phyloP scores from a whole-genome alignment of 2,888 invertebrate genomes.

The Eilema caniola region DNA sequence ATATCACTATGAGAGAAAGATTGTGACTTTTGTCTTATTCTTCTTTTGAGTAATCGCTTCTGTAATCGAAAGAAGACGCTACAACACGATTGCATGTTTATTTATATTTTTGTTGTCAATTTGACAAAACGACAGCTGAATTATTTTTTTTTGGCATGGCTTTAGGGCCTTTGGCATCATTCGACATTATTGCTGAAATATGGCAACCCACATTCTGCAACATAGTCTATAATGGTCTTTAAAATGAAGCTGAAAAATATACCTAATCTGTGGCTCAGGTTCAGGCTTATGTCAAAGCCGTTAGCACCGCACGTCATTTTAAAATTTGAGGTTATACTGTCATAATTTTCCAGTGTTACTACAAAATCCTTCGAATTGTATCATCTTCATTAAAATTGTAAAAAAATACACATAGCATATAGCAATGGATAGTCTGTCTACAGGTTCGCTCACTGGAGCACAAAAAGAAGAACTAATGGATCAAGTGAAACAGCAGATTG shows the following conservation, averaged over 20 bases:
- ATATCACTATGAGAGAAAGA: too few relatives aligned
- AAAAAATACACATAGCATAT: constrained; percentile 25
- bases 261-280: not conserved
- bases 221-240: too few relatives aligned
- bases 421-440: constrained; percentile 87
- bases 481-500: constrained; percentile 97
- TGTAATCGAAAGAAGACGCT: too few relatives aligned
- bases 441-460: constrained; percentile 87
- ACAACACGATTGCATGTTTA: too few relatives aligned
- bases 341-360: constrained; percentile 34
- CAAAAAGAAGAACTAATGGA: constrained; percentile 97
- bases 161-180: too few relatives aligned
- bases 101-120: too few relatives aligned
- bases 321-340: constrained; percentile 70
- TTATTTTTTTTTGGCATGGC: too few relatives aligned
- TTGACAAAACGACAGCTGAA: too few relatives aligned
- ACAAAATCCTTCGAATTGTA: constrained; percentile 47
- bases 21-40: too few relatives aligned
- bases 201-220: too few relatives aligned
- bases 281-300: not conserved
- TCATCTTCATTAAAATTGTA: constrained; percentile 33
- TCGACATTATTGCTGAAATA: too few relatives aligned
- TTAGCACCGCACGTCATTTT: constrained; percentile 14
- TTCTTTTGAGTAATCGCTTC: too few relatives aligned
- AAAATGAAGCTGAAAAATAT: not conserved